A percentile compares a stretch with the other conserved stretches of the same genome.
These are phyloP conservation scores for Dasysyrphus tricinctus DNA, from an alignment of 2,888 invertebrate species.

Conservation along the genomic window DNA sequence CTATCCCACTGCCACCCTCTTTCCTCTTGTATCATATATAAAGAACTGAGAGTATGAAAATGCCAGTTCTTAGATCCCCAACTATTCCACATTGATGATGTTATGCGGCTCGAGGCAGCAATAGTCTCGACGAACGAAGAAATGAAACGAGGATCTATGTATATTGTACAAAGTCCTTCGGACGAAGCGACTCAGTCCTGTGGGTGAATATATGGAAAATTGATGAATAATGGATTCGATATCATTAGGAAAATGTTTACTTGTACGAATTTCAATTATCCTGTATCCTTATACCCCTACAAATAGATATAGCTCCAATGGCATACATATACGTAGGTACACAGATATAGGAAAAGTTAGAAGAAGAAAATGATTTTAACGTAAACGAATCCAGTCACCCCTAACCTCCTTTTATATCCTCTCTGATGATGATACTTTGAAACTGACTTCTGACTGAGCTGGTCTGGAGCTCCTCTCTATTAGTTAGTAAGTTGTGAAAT, in stretches of 20 bases:
- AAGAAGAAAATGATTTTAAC: slow-evolving; percentile 19
- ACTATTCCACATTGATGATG: slow-evolving; percentile 28
- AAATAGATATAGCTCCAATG: neutral
- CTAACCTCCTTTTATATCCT: slow-evolving; percentile 23
- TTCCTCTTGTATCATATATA: neutral
- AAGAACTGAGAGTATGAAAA: slow-evolving; percentile 35
- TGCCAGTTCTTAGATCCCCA: slow-evolving; percentile 28
- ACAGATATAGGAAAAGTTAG: neutral
- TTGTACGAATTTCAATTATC: slow-evolving; percentile 74
- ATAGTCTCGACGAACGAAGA: slow-evolving; percentile 35
- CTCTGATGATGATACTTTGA: slow-evolving; percentile 21
- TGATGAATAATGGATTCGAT: slow-evolving; percentile 79
- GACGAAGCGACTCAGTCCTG: neutral
- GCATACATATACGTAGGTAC: neutral
- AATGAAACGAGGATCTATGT: slow-evolving; percentile 17
- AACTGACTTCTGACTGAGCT: slow-evolving; percentile 25
- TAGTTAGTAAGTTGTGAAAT: slow-evolving; percentile 28
- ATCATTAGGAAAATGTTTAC: slow-evolving; percentile 78
- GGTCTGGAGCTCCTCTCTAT: neutral
- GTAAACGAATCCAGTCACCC: slow-evolving; percentile 60
- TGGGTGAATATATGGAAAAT: slow-evolving; percentile 73
- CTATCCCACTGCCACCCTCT: neutral
- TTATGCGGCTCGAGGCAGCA: slow-evolving; percentile 46
- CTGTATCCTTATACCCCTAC: slow-evolving; percentile 18
- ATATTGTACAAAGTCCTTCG: slow-evolving; percentile 30